Base-by-base conservation (phyloP, 2,888 invertebrate species). In the Trichogramma evanescens region DNA sequence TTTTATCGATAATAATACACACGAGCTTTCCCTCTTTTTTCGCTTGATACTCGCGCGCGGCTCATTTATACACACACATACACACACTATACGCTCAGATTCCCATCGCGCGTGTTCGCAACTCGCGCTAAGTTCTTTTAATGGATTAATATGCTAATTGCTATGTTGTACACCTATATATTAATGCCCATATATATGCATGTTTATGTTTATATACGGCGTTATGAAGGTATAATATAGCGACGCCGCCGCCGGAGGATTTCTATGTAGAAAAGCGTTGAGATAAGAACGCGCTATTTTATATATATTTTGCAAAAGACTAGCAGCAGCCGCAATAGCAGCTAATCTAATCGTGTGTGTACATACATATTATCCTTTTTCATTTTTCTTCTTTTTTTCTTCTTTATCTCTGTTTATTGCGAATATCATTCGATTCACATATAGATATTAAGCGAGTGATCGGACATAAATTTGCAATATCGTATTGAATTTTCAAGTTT, bases 51-150 rank as follows among this genome's bases (percentile, higher is more conserved):
- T 6, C 9, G 7, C n/a, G 10, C 49, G 9, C 6, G 6, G 6
- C 38, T 8, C 39, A 7, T 8, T 39, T 10, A 38, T 13, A 6
- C 39, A 5, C 39, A 8, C 39, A 38, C 7, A 38, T 4, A 6
- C 38, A 39, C 50, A 39, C 6, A 42, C 38, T 49, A 26, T 26
- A 26, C 26, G 43, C 50, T 54, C 50, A 44, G 54, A 54, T 59
- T 59, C 50, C 41, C 54, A 59, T 54, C 58, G 54, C 41, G 8
- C 45, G 45, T 41, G 45, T 45, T 50, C 50, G 58, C 58, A 54
- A 38, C 39, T 26, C 44, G 44, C 41, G 41, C 38, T 4, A 45
- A 44, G 5, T 42, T 53, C 46, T 46, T 10, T 51, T 26, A 54
- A 59, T 50, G 52, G 56, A 45, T 53, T 53, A 41, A 50, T 51